Base-by-base conservation (phyloP, 2,113 vertebrate genomes). In the Ictidomys tridecemlineatus region DNA sequence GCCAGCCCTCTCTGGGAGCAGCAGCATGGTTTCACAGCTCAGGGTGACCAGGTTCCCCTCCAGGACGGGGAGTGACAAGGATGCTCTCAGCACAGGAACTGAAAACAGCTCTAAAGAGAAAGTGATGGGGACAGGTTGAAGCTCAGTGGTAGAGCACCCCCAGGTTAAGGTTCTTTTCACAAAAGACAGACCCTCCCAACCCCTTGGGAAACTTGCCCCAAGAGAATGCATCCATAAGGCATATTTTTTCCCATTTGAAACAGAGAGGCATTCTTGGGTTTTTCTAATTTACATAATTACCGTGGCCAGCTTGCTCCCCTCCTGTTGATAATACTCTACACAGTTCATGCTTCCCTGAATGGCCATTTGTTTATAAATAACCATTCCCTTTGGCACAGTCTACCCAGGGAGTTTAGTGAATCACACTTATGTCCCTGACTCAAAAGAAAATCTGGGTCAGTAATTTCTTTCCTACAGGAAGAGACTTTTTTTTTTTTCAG, bases 41-140 rank as follows among this genome's bases (percentile, higher is more conserved):
- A 98, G 89, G 22, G 5, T 95, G 53, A 98, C 85, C 5, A 1
- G 30, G 1, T 4, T 42, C 30, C 95, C 91, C 73, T 94, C 94
- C 0, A 5, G 30, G 37, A 94, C 2, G 0, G 95, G 88, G 1
- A 7, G 4, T 7, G 93, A 2, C 28, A 18, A 42, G 32, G 92
- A 92, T 10, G 48, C 30, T 37, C 0, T 97, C 77, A 97, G 95
- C 85, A 89, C 88, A 3, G 97, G 97, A 16, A 26, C 61, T 42
- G 91, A 5, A 83, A 98, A 98, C 2, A 97, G 93, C 89, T 98
- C 97, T 97, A 74, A 84, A 85, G 80, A 78, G 84, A 95, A 91
- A 24, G 74, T 83, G 39, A 63, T 26, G 9, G n/a, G 11, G 45
- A 22, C 16, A 85, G 4, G 45, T 45, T 45, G 45, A 1, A 45